phyloP scores from a whole-genome alignment of 2,797 vertebrate species.

The Pseudomugil gertrudae region DNA sequence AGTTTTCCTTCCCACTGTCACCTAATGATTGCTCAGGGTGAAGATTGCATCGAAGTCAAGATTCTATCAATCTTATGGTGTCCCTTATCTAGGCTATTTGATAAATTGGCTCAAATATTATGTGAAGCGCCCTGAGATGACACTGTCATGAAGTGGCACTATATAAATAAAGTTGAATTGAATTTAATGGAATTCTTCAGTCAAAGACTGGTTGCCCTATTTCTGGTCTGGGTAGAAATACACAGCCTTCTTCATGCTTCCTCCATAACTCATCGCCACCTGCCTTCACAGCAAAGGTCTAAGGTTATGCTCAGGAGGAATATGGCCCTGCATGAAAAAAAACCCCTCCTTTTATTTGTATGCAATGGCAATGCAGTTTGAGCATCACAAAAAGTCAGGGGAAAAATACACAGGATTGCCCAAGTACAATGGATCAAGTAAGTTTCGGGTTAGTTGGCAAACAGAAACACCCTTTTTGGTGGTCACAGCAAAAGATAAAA shows the following conservation, averaged over 20 bases:
- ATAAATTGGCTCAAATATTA: no score
- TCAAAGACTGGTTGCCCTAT: background rate
- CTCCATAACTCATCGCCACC: background rate
- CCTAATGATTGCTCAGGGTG: no score
- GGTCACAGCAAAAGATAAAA: slow-evolving; percentile 5
- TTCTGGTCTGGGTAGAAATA: background rate
- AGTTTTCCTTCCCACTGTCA: no score
- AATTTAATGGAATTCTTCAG: no score
- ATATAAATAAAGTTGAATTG: no score
- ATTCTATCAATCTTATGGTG: no score
- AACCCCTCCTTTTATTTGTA: slow-evolving; percentile 1
- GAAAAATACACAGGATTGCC: background rate
- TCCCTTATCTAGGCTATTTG: no score
- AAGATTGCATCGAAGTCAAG: no score
- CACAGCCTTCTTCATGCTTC: background rate
- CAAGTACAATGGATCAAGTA: background rate
- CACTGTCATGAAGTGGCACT: no score
- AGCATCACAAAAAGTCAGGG: background rate
- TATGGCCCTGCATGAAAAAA: background rate
- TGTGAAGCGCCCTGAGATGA: no score
- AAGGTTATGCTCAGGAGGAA: slow-evolving; percentile 6
- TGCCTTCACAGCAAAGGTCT: background rate
- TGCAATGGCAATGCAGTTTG: slow-evolving; percentile 1
- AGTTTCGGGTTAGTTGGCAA: background rate
- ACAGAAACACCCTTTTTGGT: background rate